A percentile compares a stretch with the other conserved stretches of the same genome.
Conservation (phyloP, 92 coral and sea anemone genomes). For the Epizoanthus scotinus region DNA sequence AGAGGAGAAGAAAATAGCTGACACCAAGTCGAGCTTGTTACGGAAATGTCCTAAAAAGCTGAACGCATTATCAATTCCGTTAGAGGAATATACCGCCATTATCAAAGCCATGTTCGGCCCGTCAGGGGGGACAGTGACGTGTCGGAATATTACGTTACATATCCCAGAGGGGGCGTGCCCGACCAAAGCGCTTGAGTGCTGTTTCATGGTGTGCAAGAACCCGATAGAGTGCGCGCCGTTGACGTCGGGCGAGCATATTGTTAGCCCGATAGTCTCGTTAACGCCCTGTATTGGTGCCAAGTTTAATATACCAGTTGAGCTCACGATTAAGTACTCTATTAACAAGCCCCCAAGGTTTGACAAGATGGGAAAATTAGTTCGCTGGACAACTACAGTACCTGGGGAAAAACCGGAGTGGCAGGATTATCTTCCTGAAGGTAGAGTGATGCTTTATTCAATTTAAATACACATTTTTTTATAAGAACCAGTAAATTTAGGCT, state of each 20-base stretch:
- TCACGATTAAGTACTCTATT: constrained; percentile 6
- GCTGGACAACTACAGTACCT: constrained; percentile 27
- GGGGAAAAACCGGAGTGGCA: constrained; percentile 33
- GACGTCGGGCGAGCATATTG: constrained; percentile 14
- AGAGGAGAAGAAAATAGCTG: not conserved
- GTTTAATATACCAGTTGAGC: constrained; percentile 32
- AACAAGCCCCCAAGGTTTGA: constrained; percentile 32
- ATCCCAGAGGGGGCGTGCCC: constrained; percentile 38
- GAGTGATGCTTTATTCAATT: too few relatives aligned
- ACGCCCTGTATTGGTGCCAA: constrained; percentile 6
- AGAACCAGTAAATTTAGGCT: too few relatives aligned
- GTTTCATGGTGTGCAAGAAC: constrained; percentile 27
- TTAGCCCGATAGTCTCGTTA: constrained; percentile 17
- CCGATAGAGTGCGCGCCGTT: constrained; percentile 20
- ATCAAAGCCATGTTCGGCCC: constrained; percentile 39
- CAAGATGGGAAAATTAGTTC: constrained; percentile 30
- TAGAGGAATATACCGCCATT: constrained; percentile 15
- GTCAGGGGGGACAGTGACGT: constrained; percentile 14
- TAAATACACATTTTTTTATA: too few relatives aligned
- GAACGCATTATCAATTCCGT: constrained; percentile 17
- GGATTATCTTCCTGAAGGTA: constrained; percentile 35
- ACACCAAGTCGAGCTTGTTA: constrained; percentile 5
- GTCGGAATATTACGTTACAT: constrained; percentile 3
- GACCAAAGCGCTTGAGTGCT: constrained; percentile 24
- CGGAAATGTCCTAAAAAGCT: constrained; percentile 21